These are phyloP conservation scores for Idris sp. DNA, from an alignment of 1,140 invertebrate genomes.

Conservation along the genomic window DNA sequence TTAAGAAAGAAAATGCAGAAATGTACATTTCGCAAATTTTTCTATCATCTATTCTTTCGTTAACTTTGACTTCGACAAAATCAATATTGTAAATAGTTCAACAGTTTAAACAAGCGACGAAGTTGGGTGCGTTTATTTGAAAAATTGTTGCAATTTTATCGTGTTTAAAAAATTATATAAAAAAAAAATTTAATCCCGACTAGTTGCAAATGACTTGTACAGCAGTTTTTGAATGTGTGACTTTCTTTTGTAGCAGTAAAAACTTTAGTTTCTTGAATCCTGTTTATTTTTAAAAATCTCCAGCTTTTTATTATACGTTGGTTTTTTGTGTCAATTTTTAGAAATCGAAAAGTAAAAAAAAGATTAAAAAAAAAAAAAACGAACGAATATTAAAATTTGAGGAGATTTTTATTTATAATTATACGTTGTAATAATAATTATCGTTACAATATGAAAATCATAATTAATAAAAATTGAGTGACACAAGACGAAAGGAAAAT, in stretches of 20 bases:
- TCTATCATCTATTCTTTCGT: no score
- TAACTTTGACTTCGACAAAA: no score
- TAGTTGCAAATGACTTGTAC: conserved; percentile 38
- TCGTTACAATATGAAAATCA: conserved; percentile 42
- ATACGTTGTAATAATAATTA: conserved; percentile 39
- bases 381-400: background rate
- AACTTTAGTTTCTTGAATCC: conserved; percentile 10
- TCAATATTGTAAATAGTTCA: conserved; percentile 43
- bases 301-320: background rate
- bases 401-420: conserved; percentile 35
- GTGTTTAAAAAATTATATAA: no score
- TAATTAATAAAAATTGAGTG: conserved; percentile 34
- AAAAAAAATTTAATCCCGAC: conserved; percentile 7
- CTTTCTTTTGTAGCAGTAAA: conserved; percentile 27
- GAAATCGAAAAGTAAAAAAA: background rate
- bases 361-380: background rate
- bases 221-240: conserved; percentile 41
- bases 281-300: background rate
- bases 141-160: conserved; percentile 6
- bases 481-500: conserved; percentile 20
- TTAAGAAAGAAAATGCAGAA: no score
- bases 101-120: conserved; percentile 24
- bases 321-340: background rate
- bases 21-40: no score
- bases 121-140: conserved; percentile 12